Percentiles rank a stretch among this genome's conserved stretches.
phyloP scores from a whole-genome alignment of 2,113 vertebrate species.

The Myotis davidii region DNA sequence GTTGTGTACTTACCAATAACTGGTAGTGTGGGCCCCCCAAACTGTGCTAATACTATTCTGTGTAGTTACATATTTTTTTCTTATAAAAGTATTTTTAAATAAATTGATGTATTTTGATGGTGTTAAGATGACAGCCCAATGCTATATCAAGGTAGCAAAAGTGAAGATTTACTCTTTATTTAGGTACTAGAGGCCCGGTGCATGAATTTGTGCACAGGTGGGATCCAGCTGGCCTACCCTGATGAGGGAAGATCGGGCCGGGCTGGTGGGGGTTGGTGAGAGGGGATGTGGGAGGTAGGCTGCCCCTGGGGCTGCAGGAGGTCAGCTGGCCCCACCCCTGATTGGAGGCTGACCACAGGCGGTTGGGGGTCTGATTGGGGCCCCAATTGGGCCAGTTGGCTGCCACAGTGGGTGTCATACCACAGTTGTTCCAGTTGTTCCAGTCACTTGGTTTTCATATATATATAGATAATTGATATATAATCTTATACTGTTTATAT shows the following conservation, averaged over 20 bases:
- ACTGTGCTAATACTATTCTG: neutral
- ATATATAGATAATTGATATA: neutral
- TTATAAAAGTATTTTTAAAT: constrained; percentile 90
- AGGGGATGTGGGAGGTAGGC: too few relatives aligned
- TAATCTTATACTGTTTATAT: neutral
- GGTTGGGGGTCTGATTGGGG: too few relatives aligned
- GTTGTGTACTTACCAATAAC: neutral
- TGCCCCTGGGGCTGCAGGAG: too few relatives aligned
- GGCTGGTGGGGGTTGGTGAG: too few relatives aligned
- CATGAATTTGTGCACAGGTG: too few relatives aligned
- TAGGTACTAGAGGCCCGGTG: neutral
- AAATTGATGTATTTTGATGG: constrained; percentile 88
- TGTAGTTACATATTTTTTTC: constrained; percentile 60
- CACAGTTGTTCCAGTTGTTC: too few relatives aligned
- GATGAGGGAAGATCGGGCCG: rapidly evolving
- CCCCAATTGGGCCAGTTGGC: too few relatives aligned
- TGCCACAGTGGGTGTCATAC: too few relatives aligned
- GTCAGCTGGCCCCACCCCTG: too few relatives aligned
- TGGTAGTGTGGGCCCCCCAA: neutral
- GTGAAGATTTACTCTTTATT: constrained; percentile 80
- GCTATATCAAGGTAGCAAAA: constrained; percentile 88
- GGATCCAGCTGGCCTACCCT: rapidly evolving
- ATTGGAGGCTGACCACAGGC: too few relatives aligned
- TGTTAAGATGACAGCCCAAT: constrained; percentile 84
- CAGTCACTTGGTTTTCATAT: too few relatives aligned